Evolutionary conservation across 1,140 invertebrate species (phyloP).

Genomic region (Philopotamus ludificatus): DNA sequence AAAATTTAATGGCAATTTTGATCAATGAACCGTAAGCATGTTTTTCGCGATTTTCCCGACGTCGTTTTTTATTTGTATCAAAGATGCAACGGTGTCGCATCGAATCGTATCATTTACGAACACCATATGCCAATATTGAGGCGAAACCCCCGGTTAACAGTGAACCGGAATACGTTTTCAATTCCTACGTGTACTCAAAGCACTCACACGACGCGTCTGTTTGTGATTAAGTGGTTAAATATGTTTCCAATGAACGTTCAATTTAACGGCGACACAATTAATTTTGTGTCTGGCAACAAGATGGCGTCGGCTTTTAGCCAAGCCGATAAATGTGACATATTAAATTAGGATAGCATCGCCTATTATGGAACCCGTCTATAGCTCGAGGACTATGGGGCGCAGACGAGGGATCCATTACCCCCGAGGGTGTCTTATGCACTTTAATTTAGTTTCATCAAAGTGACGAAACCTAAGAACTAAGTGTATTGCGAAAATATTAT

Average conservation of each 20-base stretch:
- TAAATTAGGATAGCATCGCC: constrained; percentile 13
- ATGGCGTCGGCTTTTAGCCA: constrained; percentile 1
- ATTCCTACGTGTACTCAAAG: background rate
- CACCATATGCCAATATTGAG: background rate
- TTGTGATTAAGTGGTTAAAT: background rate
- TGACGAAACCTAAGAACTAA: no score
- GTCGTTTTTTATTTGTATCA: background rate
- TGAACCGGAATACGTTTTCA: no score
- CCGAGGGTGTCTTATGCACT: background rate
- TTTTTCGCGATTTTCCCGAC: background rate
- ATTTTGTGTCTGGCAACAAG: background rate
- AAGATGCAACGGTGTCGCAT: background rate
- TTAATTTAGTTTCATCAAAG: background rate
- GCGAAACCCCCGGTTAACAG: no score
- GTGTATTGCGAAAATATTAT: no score
- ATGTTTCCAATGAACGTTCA: background rate
- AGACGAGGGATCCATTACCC: background rate
- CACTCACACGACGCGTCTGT: background rate
- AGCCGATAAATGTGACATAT: constrained; percentile 1
- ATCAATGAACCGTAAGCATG: no score
- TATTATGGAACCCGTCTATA: background rate
- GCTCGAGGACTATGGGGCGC: background rate
- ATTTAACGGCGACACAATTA: background rate
- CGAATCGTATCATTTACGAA: background rate
- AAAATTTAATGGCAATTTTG: no score